Evolutionary conservation across 2,797 vertebrate genomes (phyloP), one percentile per base, ranked within the genome.

Genomic region (Pseudochaenichthys georgianus): DNA sequence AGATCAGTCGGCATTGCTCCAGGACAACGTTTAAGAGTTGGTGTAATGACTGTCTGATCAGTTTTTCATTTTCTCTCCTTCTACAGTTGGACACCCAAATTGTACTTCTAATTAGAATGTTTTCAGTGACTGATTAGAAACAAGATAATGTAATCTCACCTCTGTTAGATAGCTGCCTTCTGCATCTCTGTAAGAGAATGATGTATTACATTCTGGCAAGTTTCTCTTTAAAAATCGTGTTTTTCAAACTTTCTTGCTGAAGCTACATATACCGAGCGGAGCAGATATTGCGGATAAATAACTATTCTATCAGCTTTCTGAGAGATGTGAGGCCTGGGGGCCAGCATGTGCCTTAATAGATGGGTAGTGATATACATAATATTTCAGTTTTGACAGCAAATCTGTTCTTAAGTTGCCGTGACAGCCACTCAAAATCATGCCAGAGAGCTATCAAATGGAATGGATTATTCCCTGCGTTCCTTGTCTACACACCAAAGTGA

Each of bases 301-400:
- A 59, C 75, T 85, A 65, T 81, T 73, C 75, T 73, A 71, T 81
- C 70, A 73, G 53, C 23, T 75, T 57, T 59, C 57, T 70, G 65
- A 75, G 64, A 68, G 68, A 65, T 53, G 53, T 1, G 2, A 21
- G 48, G 69, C 80, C 80, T 0, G 17, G 51, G 73, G 81, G 59
- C 64, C 75, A 75, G 51, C 55, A 61, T 80, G 78, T 66, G 84
- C 60, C 54, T 79, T 89, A 77, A 82, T 86, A 89, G 77, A 89
- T 83, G 77, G 73, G 59, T 63, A 69, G 73, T 87, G 87, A 88
- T 89, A 87, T 86, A 75, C 81, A 80, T 86, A 83, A 89, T 85
- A 74, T 81, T 89, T 90, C 80, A 75, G 58, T 84, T 90, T 84
- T 90, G 89, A 90, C 89, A 88, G 83, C 71, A 87, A 90, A 90